Base-by-base conservation (phyloP, 2,797 vertebrate species). In the Microchirus variegatus region DNA sequence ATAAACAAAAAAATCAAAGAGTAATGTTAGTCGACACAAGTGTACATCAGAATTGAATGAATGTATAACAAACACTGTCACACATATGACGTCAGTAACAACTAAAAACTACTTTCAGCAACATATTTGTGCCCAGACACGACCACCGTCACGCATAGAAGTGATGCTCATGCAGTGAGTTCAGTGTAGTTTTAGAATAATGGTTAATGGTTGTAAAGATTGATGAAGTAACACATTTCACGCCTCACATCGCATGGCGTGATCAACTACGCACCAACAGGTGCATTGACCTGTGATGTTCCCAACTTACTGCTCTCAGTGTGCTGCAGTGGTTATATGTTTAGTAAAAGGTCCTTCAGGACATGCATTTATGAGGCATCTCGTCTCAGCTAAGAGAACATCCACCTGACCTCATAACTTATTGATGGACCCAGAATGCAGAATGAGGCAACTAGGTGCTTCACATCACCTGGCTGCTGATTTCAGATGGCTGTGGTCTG, bases 381-480 rank as follows among this genome's bases (percentile, higher is more conserved):
- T 62, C 75, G 66, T 76, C 51, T 69, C 72, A 53, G 38, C 2
- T 38, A 16, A 57, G 54, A 41, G 45, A 73, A 50, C 58, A 54
- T 45, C 57, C 51, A 56, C 14, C 54, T 66, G 62, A 78, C 63
- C 67, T 72, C 70, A 68, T 78, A 48, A 70, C 22, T 84, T 73
- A 85, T 73, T 66, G 56, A 84, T 77, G 70, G 14, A 4, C 17
- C 22, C 69, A 63, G 79, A 68, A 75, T 77, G 43, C 57, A 59
- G 38, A 61, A 69, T 64, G 65, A 78, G 73, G 61, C 45, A 8
- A 31, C 49, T 53, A 1, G 3, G 63, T 44, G 62, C 41, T 69
- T 17, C 79, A 80, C 73, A 45, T 52, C 50, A 50, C 17, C 19
- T 16, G 14, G 51, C 58, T 70, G 50, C 42, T 70, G 68, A 50